These are phyloP conservation scores for Heterohyrax brucei DNA, from an alignment of 2,797 vertebrate species.

Conservation along the genomic window DNA sequence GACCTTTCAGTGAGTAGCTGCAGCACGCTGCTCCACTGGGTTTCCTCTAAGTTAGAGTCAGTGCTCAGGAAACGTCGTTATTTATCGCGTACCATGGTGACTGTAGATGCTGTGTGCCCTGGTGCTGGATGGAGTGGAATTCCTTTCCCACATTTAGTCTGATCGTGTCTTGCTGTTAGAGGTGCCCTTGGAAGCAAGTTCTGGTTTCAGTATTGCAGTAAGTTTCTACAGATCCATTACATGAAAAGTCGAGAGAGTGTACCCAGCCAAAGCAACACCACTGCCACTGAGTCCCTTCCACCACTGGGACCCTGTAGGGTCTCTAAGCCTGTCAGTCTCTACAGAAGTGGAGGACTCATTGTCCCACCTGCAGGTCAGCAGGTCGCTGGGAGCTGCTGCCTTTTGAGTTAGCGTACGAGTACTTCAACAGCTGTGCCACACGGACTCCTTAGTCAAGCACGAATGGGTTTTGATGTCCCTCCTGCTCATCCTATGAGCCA, in stretches of 20 bases:
- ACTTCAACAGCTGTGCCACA: too few relatives aligned
- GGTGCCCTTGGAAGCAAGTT: not conserved
- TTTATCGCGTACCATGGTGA: slow-evolving; percentile 6
- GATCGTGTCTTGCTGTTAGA: slow-evolving; percentile 32
- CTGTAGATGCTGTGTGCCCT: not conserved
- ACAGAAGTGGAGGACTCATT: too few relatives aligned
- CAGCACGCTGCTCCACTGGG: too few relatives aligned
- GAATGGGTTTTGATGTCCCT: not conserved
- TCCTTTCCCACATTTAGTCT: not conserved
- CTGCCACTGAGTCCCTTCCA: too few relatives aligned
- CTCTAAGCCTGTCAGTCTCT: too few relatives aligned
- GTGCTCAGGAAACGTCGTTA: slow-evolving; percentile 29
- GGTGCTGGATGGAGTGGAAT: slow-evolving; percentile 2
- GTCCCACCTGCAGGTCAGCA: too few relatives aligned
- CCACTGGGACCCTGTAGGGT: too few relatives aligned
- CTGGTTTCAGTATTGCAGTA: not conserved
- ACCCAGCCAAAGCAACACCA: too few relatives aligned
- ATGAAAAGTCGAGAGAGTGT: not conserved
- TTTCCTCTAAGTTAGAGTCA: not conserved
- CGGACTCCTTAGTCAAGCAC: too few relatives aligned
- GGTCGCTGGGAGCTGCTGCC: too few relatives aligned
- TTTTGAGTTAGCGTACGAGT: too few relatives aligned
- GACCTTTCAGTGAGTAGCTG: too few relatives aligned
- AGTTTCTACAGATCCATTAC: not conserved
- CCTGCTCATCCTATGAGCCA: not conserved